These are phyloP conservation scores for Buceros bicornis DNA, from an alignment of 2,797 vertebrate genomes.

Conservation along the genomic window DNA sequence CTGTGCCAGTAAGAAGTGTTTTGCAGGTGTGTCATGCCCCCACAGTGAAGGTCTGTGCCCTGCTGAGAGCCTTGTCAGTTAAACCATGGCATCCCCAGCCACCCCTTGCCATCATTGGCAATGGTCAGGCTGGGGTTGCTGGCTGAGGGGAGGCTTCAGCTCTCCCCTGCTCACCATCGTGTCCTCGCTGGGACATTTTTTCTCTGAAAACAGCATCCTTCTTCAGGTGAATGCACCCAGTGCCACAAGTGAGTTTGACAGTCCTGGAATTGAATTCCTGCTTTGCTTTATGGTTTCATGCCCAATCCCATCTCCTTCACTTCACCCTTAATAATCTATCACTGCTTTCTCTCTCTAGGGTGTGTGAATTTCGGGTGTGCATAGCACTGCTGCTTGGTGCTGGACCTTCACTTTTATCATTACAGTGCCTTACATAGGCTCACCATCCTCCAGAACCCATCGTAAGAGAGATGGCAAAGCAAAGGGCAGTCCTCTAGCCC, in stretches of 20 bases:
- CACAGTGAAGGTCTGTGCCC: not conserved
- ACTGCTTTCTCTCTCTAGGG: not conserved
- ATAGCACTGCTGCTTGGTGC: not conserved
- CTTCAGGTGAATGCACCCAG: not conserved
- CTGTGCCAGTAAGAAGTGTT: not conserved
- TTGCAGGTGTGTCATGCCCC: not conserved
- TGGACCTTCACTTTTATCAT: not conserved
- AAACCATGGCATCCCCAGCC: not conserved
- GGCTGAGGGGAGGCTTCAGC: not conserved
- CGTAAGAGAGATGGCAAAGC: not conserved
- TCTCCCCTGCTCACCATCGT: not conserved
- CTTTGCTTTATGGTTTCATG: constrained; percentile 37
- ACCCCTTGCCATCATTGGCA: accelerated
- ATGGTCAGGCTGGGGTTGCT: not conserved
- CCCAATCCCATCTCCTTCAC: constrained; percentile 3
- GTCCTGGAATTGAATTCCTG: constrained; percentile 51
- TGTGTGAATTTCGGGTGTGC: not conserved
- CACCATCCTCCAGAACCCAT: not conserved
- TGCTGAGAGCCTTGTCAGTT: not conserved
- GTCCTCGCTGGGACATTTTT: not conserved
- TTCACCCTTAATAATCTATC: constrained; percentile 1
- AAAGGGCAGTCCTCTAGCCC: not conserved
- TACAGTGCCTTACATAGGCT: not conserved
- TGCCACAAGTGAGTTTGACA: constrained; percentile 38
- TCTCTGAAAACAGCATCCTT: not conserved